These are phyloP conservation scores for Bellardia pandia DNA, from an alignment of 2,888 invertebrate species.

Conservation along the genomic window DNA sequence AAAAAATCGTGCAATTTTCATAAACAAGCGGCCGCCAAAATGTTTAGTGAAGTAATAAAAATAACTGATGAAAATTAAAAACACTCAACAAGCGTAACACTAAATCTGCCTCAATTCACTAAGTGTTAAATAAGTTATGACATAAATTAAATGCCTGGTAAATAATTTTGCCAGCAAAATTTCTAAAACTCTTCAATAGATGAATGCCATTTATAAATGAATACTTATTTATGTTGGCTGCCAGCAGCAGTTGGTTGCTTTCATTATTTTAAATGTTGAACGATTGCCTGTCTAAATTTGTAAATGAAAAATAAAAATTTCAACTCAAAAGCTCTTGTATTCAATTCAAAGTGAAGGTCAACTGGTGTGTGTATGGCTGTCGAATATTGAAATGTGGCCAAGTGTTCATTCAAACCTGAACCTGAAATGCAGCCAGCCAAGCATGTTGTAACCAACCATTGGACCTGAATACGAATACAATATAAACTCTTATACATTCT, in stretches of 20 bases:
- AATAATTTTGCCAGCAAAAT: slow-evolving; percentile 11
- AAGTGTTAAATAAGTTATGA: slow-evolving; percentile 5
- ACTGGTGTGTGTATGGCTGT: slow-evolving; percentile 49
- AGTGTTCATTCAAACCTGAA: slow-evolving; percentile 54
- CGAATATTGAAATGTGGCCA: slow-evolving; percentile 59
- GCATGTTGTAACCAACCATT: slow-evolving; percentile 41
- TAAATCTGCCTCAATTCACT: slow-evolving; percentile 33
- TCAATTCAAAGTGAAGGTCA: slow-evolving; percentile 72
- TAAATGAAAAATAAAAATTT: slow-evolving; percentile 24
- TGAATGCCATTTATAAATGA: slow-evolving; percentile 24
- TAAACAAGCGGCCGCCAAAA: slow-evolving; percentile 29
- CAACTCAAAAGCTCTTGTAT: slow-evolving; percentile 62
- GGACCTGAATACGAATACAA: slow-evolving; percentile 36
- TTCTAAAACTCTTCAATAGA: background rate
- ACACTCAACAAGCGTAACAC: background rate
- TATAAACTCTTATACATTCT: background rate
- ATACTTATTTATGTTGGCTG: slow-evolving; percentile 14
- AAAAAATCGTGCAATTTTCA: slow-evolving; percentile 44
- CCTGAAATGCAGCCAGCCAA: slow-evolving; percentile 54
- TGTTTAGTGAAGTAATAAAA: slow-evolving; percentile 2
- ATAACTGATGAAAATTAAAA: background rate
- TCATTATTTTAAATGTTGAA: slow-evolving; percentile 5
- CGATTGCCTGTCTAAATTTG: slow-evolving; percentile 34
- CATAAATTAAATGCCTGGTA: slow-evolving; percentile 3
- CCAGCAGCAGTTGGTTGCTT: slow-evolving; percentile 19